A percentile compares a stretch with the other conserved stretches of the same genome.
Conservation (phyloP, 2,888 invertebrate species). For the Ashinkailepas kermadecensis region DNA sequence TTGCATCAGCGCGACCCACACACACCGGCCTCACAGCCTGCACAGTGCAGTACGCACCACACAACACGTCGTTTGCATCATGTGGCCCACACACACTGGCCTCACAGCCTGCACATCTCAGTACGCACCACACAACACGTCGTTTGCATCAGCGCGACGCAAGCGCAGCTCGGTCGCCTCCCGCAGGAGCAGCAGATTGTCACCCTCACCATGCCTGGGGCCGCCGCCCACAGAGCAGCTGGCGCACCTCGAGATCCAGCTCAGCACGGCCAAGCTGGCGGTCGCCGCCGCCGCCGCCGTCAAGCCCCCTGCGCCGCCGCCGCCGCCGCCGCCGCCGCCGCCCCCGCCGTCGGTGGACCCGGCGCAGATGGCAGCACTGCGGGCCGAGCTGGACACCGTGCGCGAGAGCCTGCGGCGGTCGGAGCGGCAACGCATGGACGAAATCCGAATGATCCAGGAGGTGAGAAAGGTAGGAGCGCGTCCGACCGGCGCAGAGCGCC, state of each 20-base stretch:
- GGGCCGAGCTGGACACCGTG: neutral
- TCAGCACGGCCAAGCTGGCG: neutral
- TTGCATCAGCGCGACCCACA: too few species aligned
- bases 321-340: neutral
- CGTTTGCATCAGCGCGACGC: too few species aligned
- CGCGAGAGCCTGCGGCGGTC: neutral
- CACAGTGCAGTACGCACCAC: too few species aligned
- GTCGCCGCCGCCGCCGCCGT: neutral
- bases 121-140: too few species aligned
- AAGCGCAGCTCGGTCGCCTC: too few species aligned
- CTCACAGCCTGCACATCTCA: too few species aligned
- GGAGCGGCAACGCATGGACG: neutral
- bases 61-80: too few species aligned
- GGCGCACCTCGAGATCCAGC: neutral
- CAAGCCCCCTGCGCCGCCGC: neutral
- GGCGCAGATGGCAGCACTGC: neutral
- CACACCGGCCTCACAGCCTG: too few species aligned
- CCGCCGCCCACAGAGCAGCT: neutral
- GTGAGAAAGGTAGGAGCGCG: constrained; percentile 9
- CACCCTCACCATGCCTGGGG: too few species aligned
- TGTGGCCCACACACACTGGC: too few species aligned
- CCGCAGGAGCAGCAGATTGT: too few species aligned
- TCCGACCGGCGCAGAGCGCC: too few species aligned
- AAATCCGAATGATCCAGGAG: constrained; percentile 13
- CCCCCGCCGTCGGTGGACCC: neutral